phyloP scores from a whole-genome alignment of 2,888 invertebrate species.

The Eupithecia tripunctaria region DNA sequence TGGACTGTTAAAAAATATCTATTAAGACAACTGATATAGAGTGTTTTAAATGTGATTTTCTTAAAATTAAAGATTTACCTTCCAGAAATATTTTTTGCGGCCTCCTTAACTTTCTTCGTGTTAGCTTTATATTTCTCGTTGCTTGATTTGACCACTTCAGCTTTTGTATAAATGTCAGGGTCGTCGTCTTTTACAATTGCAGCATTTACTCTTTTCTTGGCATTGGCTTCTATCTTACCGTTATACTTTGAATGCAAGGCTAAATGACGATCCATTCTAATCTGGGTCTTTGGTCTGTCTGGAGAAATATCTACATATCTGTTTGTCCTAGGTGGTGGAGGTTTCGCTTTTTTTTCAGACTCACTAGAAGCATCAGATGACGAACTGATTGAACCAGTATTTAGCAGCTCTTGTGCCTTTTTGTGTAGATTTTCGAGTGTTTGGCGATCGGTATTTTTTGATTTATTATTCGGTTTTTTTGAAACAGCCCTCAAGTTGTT shows the following conservation, averaged over 20 bases:
- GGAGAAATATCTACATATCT: slow-evolving; percentile 24
- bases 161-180: slow-evolving; percentile 25
- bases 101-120: slow-evolving; percentile 29
- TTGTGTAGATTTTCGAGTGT: slow-evolving; percentile 72
- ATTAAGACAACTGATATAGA: background rate
- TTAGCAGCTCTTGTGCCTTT: slow-evolving; percentile 75
- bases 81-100: slow-evolving; percentile 26
- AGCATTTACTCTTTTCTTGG: slow-evolving; percentile 30
- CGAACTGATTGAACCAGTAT: slow-evolving; percentile 64
- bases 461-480: slow-evolving; percentile 44
- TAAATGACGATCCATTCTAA: slow-evolving; percentile 20
- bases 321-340: slow-evolving; percentile 38
- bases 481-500: slow-evolving; percentile 35
- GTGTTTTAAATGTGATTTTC: background rate
- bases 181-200: slow-evolving; percentile 17
- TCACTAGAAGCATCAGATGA: slow-evolving; percentile 65
- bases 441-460: slow-evolving; percentile 54
- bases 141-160: slow-evolving; percentile 30
- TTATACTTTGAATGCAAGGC: slow-evolving; percentile 22
- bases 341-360: slow-evolving; percentile 47
- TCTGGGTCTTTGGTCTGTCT: slow-evolving; percentile 14
- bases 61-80: slow-evolving; percentile 24
- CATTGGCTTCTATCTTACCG: slow-evolving; percentile 29
- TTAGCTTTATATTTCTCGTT: slow-evolving; percentile 30
- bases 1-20: slow-evolving; percentile 61